Conservation (phyloP, 2,797 vertebrate genomes). For the Astyanax mexicanus region DNA sequence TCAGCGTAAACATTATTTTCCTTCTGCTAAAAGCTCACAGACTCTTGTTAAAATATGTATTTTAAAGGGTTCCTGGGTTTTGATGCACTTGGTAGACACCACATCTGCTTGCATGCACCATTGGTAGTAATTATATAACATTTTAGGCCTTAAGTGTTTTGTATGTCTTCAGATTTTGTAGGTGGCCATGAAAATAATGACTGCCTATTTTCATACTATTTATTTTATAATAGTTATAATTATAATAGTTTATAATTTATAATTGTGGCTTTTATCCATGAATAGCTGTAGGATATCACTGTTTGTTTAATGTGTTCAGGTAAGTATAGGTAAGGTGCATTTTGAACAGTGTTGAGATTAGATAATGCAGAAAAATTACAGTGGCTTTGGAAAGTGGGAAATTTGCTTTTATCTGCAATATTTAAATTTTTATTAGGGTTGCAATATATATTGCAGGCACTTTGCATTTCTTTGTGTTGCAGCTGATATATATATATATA, state of each 20-base stretch:
- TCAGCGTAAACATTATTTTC: background rate
- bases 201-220: too few species aligned
- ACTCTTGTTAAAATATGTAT: too few species aligned
- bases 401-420: too few species aligned
- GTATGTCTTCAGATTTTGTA: too few species aligned
- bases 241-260: too few species aligned
- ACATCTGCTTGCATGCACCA: background rate
- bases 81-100: background rate
- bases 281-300: background rate
- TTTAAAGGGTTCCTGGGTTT: conserved; percentile 16
- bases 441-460: too few species aligned
- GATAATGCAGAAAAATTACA: background rate
- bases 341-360: background rate
- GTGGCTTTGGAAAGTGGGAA: background rate
- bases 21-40: background rate
- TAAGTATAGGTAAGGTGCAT: conserved; percentile 2
- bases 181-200: too few species aligned
- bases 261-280: too few species aligned
- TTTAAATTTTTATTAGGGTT: too few species aligned
- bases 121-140: background rate
- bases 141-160: background rate
- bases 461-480: too few species aligned
- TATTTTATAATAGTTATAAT: too few species aligned
- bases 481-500: too few species aligned
- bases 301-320: background rate